Evolutionary conservation across 2,797 vertebrate genomes (phyloP).

Genomic region (Onychomys leucogaster): DNA sequence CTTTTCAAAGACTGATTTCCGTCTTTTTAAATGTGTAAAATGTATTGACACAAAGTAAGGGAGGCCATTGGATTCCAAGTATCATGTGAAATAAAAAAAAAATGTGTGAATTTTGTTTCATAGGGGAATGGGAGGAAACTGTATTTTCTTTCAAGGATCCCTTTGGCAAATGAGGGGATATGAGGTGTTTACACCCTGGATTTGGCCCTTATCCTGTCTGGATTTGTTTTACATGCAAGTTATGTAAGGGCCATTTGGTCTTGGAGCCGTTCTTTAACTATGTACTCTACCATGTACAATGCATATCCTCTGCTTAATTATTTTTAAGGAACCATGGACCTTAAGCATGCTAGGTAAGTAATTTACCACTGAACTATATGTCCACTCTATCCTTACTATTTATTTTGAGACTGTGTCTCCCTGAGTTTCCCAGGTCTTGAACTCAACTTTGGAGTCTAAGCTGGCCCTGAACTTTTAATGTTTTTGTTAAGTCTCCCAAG

Average conservation of each 20-base stretch:
- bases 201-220: background rate
- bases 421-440: background rate
- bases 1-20: background rate
- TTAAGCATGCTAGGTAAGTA: background rate
- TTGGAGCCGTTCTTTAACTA: background rate
- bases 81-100: background rate
- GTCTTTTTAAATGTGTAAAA: slow-evolving; percentile 17
- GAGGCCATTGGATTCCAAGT: background rate
- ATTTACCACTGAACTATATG: background rate
- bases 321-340: background rate
- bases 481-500: background rate
- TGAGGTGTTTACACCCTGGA: background rate
- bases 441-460: background rate
- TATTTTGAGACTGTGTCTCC: background rate
- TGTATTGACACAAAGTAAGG: background rate
- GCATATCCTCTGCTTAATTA: background rate
- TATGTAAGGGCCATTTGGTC: background rate
- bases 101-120: background rate
- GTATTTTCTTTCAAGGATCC: background rate
- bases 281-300: background rate
- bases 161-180: background rate
- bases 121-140: background rate
- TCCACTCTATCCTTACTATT: background rate
- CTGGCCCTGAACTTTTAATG: background rate
- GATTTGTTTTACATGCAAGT: background rate